Evolutionary conservation across 2,113 vertebrate species (phyloP).

Genomic region (Cyanoderma ruficeps): DNA sequence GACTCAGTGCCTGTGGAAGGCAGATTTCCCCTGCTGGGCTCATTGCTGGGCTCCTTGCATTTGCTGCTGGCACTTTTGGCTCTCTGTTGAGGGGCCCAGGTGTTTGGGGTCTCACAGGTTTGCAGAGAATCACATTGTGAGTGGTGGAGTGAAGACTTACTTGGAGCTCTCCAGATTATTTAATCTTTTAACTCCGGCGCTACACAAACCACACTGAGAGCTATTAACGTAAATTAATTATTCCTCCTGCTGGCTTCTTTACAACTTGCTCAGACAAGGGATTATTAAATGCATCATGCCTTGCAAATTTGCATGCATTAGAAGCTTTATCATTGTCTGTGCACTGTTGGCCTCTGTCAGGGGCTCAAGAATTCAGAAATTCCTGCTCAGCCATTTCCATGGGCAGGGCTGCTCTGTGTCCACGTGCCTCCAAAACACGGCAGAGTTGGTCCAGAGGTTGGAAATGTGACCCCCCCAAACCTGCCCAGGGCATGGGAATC

Average conservation of each 20-base stretch:
- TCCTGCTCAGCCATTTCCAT: background rate
- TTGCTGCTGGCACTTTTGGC: background rate
- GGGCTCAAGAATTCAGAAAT: background rate
- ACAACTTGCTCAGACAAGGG: conserved; percentile 55
- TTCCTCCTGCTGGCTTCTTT: conserved; percentile 69
- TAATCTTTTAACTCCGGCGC: background rate
- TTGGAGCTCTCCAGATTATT: conserved; percentile 17
- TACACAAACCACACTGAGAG: conserved; percentile 42
- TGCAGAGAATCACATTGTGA: background rate
- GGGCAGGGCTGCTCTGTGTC: background rate
- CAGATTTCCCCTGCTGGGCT: background rate
- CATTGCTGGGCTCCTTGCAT: background rate
- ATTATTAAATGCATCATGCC: conserved; percentile 65
- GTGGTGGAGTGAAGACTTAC: background rate
- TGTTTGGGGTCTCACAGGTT: background rate
- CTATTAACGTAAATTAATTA: conserved; percentile 75
- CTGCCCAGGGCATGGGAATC: background rate
- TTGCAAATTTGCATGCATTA: conserved; percentile 60
- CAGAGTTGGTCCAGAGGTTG: background rate
- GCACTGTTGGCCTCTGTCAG: background rate
- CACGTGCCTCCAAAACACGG: background rate
- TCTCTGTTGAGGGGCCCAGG: background rate
- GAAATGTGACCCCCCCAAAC: background rate
- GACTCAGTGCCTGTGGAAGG: background rate
- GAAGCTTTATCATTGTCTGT: background rate